phyloP scores from a whole-genome alignment of 1,140 invertebrate species.

The Orchestia grillus region DNA sequence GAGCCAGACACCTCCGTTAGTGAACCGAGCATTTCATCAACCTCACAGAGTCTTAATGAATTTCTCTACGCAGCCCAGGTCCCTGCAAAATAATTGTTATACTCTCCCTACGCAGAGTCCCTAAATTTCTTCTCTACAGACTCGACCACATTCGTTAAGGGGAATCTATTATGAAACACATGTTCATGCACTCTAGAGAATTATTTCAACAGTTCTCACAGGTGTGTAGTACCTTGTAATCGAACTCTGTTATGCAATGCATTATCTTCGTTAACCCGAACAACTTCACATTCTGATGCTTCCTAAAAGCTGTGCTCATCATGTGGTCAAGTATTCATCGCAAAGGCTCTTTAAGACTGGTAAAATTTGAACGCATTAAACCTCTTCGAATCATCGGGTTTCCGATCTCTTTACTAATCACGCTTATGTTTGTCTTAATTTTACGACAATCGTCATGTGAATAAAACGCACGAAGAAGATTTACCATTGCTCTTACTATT shows the following conservation, averaged over 20 bases:
- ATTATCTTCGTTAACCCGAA: not conserved
- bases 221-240: not conserved
- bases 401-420: not conserved
- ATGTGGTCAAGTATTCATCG: not conserved
- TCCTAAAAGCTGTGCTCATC: not conserved
- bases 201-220: not conserved
- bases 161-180: not conserved
- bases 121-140: not conserved
- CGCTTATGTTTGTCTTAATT: no score
- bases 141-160: not conserved
- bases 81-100: not conserved
- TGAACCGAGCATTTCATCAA: not conserved
- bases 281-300: not conserved
- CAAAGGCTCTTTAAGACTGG: not conserved
- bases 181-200: not conserved
- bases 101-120: not conserved
- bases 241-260: not conserved
- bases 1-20: not conserved
- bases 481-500: no score
- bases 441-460: no score
- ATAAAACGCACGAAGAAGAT: no score
- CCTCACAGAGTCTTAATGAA: not conserved
- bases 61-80: not conserved
- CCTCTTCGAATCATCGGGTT: not conserved
- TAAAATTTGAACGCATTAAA: not conserved